phyloP scores from a whole-genome alignment of 2,888 invertebrate genomes.

The Monochamus alternatus region DNA sequence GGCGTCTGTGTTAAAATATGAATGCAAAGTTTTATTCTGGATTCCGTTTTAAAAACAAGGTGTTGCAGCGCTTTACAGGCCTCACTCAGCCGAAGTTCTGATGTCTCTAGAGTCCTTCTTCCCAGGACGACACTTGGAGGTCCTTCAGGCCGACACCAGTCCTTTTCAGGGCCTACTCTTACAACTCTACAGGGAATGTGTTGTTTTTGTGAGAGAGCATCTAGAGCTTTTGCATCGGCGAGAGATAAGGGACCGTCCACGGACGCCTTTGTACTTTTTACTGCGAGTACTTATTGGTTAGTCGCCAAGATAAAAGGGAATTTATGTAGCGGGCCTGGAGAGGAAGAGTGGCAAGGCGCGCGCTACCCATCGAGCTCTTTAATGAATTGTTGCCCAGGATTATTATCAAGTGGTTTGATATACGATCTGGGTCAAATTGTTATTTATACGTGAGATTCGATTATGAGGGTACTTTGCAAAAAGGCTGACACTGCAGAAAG shows the following conservation, averaged over 20 bases:
- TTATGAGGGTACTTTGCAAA: too few species aligned
- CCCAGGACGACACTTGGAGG: conserved; percentile 37
- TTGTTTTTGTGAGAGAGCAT: conserved; percentile 64
- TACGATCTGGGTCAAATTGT: conserved; percentile 19
- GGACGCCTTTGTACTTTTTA: conserved; percentile 54
- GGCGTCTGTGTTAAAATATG: neutral
- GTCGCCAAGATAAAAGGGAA: conserved; percentile 51
- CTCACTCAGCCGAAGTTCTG: conserved; percentile 23
- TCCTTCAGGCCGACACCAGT: conserved; percentile 47
- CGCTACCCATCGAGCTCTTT: conserved; percentile 17
- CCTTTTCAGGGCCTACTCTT: conserved; percentile 57
- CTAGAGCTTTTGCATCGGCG: conserved; percentile 63
- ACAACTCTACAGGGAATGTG: conserved; percentile 61
- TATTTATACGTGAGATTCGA: neutral
- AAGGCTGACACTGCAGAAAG: too few species aligned
- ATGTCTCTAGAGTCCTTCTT: conserved; percentile 24
- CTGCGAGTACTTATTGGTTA: conserved; percentile 54
- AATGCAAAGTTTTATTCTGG: conserved; percentile 16
- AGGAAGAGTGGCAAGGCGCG: neutral
- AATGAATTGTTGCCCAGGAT: conserved; percentile 29
- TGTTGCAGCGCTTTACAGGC: conserved; percentile 22
- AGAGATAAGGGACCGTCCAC: conserved; percentile 56
- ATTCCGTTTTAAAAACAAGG: conserved; percentile 26
- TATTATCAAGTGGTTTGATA: conserved; percentile 31
- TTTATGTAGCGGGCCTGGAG: conserved; percentile 31